Conservation (phyloP, 2,113 vertebrate genomes). For the Hydrolagus affinis region DNA sequence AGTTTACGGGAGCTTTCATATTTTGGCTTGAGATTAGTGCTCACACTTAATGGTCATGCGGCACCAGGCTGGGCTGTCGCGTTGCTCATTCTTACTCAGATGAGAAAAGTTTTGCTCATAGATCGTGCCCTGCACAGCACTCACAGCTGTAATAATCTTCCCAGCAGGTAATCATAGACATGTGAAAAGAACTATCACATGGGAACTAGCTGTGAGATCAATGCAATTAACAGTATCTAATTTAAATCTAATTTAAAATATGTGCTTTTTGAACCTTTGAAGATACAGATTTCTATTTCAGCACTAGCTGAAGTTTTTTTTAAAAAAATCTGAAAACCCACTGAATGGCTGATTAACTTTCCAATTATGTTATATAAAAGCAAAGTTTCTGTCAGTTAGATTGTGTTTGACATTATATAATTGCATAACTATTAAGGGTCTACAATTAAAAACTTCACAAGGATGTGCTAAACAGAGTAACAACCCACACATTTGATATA, state of each 20-base stretch:
- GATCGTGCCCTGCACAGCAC: neutral
- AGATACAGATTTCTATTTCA: neutral
- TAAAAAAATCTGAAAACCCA: neutral
- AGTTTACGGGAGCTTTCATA: neutral
- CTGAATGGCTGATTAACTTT: neutral
- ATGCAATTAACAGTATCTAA: constrained; percentile 24
- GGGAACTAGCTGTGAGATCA: constrained; percentile 2
- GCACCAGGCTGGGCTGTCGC: neutral
- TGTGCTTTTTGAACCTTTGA: constrained; percentile 18
- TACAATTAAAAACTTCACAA: neutral
- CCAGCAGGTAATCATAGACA: neutral
- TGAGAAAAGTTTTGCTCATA: neutral
- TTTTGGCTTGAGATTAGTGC: too few species aligned
- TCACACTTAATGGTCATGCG: too few species aligned
- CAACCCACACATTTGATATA: too few species aligned
- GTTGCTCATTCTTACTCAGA: neutral
- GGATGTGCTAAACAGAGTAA: neutral
- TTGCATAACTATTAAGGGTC: neutral
- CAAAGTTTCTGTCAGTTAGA: neutral
- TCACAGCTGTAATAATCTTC: constrained; percentile 5
- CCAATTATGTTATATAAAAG: constrained; percentile 15
- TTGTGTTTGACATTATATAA: neutral
- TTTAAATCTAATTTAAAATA: constrained; percentile 26
- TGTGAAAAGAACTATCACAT: neutral
- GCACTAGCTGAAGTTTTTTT: neutral